phyloP scores from a whole-genome alignment of 2,797 vertebrate genomes.

The Xiphorhynchus erythropygius region DNA sequence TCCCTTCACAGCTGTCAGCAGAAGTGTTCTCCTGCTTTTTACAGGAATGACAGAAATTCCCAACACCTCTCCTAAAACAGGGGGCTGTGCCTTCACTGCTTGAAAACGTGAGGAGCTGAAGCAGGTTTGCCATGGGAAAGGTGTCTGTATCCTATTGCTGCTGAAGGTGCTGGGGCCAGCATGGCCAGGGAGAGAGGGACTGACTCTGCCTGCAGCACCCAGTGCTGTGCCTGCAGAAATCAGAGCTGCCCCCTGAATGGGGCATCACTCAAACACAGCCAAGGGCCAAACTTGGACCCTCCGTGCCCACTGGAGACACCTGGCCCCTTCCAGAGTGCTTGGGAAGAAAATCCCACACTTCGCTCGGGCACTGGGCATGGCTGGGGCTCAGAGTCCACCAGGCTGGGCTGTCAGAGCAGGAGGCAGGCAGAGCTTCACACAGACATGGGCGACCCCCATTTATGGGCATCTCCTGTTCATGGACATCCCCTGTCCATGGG shows the following conservation, averaged over 20 bases:
- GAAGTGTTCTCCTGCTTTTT: not conserved
- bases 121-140: not conserved
- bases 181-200: not conserved
- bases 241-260: not conserved
- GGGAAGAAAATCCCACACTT: rapidly evolving
- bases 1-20: not conserved
- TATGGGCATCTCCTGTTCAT: not conserved
- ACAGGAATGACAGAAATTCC: not conserved
- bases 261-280: not conserved
- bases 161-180: not conserved
- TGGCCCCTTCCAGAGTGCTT: rapidly evolving
- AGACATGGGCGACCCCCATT: not conserved
- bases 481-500: not conserved
- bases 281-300: rapidly evolving
- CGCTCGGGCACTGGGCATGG: not conserved
- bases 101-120: not conserved
- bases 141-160: rapidly evolving
- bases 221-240: not conserved
- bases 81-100: not conserved
- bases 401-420: not conserved
- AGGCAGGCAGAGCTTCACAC: rapidly evolving
- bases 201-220: not conserved
- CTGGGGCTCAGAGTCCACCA: not conserved
- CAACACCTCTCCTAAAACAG: not conserved
- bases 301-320: not conserved